Percentiles rank a stretch among this genome's conserved stretches.
Conservation (phyloP, 2,888 invertebrate species). For the Tipula helvola region DNA sequence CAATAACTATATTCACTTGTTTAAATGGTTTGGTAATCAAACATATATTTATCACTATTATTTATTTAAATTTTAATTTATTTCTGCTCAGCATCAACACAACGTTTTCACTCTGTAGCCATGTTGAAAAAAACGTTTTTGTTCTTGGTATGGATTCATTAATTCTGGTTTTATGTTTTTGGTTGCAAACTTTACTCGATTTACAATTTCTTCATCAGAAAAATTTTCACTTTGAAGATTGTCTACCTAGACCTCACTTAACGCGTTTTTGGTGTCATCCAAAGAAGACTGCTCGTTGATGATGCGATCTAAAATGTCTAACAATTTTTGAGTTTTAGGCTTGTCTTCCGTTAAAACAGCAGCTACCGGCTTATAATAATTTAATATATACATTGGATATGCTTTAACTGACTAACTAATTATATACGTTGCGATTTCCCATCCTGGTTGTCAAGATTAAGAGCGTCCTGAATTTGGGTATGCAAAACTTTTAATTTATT, state of each 20-base stretch:
- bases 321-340: not conserved
- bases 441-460: not conserved
- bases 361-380: not conserved
- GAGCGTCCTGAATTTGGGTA: not conserved
- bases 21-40: too few species aligned
- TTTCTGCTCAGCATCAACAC: too few species aligned
- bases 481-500: not conserved
- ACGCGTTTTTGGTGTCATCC: not conserved
- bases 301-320: not conserved
- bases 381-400: too few species aligned
- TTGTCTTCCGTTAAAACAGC: not conserved
- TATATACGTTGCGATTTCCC: not conserved
- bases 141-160: too few species aligned
- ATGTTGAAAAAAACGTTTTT: too few species aligned
- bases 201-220: not conserved
- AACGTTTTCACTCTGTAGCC: too few species aligned
- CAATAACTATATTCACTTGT: too few species aligned
- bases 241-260: too few species aligned
- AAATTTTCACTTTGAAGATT: not conserved
- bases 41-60: too few species aligned
- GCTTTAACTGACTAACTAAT: not conserved
- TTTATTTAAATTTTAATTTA: too few species aligned
- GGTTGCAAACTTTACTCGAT: not conserved
- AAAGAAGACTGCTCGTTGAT: not conserved
- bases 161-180: not conserved